Evolutionary conservation across 1,140 invertebrate genomes (phyloP), one percentile per base, ranked within the genome.

Genomic region (Amyelois transitella): DNA sequence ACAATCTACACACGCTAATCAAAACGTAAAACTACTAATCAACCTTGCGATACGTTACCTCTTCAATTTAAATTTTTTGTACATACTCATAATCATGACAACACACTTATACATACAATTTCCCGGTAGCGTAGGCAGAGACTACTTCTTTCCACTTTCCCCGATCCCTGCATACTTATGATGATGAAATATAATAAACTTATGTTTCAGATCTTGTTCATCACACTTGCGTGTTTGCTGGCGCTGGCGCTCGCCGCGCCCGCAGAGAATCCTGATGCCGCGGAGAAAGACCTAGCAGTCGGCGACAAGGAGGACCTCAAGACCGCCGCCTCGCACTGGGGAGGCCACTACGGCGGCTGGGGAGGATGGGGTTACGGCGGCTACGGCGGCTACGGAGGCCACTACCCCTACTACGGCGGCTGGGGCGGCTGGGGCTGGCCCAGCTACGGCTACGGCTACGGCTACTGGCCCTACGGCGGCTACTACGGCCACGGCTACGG

Each of bases 301-400:
- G 52, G 61, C 5, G 75, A 81, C 12, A 81, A 84, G 32, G 81
- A 77, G 14, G 87, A 88, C 51, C 71, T 88, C 1, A 80, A 89
- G 55, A 73, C 85, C 0, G 77, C 79, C 0, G 88, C 82, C 0
- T 86, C 86, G 0, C 70, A 79, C 28, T 86, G 76, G 72, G 86
- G 86, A 6, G 81, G 81, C 12, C 20, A 22, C 14, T 68, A 75
- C 49, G 70, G 71, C 14, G 64, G 64, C 0, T 55, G 61, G 25
- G 56, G 62, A 3, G 24, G 66, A 65, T 0, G 60, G 67, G 8
- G 52, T 14, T 69, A 60, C 19, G 69, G 74, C 1, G 69, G 71
- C 18, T 69, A 70, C 38, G 75, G 69, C 51, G 69, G 72, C 10
- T 72, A 69, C 18, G 68, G 69, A 28, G 75, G 69, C 51, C 69